Evolutionary conservation across 2,888 invertebrate genomes (phyloP).

Genomic region (Fissipunctia ypsillon): DNA sequence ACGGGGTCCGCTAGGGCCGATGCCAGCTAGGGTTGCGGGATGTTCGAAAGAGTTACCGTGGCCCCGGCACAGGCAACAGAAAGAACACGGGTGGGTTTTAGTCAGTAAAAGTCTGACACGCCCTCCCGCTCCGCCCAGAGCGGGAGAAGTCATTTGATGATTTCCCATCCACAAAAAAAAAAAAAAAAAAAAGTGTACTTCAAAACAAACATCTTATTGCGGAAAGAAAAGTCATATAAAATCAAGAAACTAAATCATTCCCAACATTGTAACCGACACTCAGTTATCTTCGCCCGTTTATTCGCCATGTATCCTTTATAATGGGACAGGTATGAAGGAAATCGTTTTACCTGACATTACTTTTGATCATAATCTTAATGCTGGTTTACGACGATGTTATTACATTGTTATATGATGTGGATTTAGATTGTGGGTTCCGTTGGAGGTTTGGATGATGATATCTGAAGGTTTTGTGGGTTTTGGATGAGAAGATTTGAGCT

Average conservation of each 20-base stretch:
- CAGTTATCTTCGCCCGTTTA: slow-evolving; percentile 45
- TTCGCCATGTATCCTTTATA: slow-evolving; percentile 46
- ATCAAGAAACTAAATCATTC: slow-evolving; percentile 29
- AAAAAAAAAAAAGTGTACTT: too few relatives aligned
- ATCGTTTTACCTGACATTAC: slow-evolving; percentile 53
- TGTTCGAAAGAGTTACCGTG: too few relatives aligned
- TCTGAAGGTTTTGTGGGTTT: slow-evolving; percentile 6
- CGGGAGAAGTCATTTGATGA: too few relatives aligned
- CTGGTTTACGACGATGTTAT: slow-evolving; percentile 31
- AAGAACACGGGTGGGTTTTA: too few relatives aligned
- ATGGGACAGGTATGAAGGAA: slow-evolving; percentile 59
- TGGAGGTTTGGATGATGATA: slow-evolving; percentile 11
- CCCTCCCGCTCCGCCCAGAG: too few relatives aligned
- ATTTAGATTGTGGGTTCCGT: slow-evolving; percentile 16
- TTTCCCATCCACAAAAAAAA: too few relatives aligned
- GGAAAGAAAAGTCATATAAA: slow-evolving; percentile 20
- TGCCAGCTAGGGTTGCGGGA: too few relatives aligned
- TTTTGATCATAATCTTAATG: slow-evolving; percentile 52
- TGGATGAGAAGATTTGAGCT: background rate
- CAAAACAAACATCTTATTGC: background rate
- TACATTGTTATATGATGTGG: slow-evolving; percentile 24
- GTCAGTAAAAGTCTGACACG: too few relatives aligned
- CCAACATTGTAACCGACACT: slow-evolving; percentile 7
- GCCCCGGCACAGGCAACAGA: too few relatives aligned
- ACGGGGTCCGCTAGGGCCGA: too few relatives aligned